Conservation (phyloP, 2,888 invertebrate genomes). For the Bellardia pandia region DNA sequence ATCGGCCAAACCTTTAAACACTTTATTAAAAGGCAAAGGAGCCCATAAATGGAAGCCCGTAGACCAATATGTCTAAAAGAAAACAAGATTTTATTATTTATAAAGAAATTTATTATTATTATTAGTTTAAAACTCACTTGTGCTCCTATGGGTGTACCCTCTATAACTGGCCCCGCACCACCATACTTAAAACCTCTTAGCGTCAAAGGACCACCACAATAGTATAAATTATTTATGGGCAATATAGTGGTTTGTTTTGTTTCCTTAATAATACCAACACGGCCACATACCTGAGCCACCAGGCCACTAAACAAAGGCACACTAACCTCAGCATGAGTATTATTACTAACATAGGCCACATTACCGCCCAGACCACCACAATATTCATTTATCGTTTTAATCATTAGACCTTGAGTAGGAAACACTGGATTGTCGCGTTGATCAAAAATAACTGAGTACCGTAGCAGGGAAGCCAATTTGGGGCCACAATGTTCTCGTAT, state of each 20-base stretch:
- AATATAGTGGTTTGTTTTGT: slow-evolving; percentile 79
- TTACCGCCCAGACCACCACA: slow-evolving; percentile 94
- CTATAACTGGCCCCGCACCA: slow-evolving; percentile 93
- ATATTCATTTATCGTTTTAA: slow-evolving; percentile 92
- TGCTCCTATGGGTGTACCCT: slow-evolving; percentile 90
- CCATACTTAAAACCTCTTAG: slow-evolving; percentile 94
- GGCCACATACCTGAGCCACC: slow-evolving; percentile 82
- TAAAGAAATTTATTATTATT: background rate
- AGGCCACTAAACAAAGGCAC: slow-evolving; percentile 86
- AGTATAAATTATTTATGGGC: slow-evolving; percentile 82
- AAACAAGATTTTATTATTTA: slow-evolving; percentile 6
- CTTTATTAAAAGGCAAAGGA: slow-evolving; percentile 94
- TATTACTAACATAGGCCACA: slow-evolving; percentile 94
- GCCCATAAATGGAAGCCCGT: slow-evolving; percentile 94
- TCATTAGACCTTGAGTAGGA: slow-evolving; percentile 89
- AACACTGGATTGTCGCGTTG: slow-evolving; percentile 92
- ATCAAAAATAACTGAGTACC: slow-evolving; percentile 92
- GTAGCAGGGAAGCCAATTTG: slow-evolving; percentile 93
- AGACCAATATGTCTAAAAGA: slow-evolving; percentile 91
- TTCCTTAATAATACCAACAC: slow-evolving; percentile 81
- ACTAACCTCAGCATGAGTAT: slow-evolving; percentile 89
- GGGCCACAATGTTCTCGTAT: slow-evolving; percentile 94
- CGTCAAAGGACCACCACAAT: slow-evolving; percentile 92
- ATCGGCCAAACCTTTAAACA: slow-evolving; percentile 91
- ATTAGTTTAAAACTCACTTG: slow-evolving; percentile 79